Conservation (phyloP, 2,113 vertebrate species). For the Corythoichthys haematopterus region DNA sequence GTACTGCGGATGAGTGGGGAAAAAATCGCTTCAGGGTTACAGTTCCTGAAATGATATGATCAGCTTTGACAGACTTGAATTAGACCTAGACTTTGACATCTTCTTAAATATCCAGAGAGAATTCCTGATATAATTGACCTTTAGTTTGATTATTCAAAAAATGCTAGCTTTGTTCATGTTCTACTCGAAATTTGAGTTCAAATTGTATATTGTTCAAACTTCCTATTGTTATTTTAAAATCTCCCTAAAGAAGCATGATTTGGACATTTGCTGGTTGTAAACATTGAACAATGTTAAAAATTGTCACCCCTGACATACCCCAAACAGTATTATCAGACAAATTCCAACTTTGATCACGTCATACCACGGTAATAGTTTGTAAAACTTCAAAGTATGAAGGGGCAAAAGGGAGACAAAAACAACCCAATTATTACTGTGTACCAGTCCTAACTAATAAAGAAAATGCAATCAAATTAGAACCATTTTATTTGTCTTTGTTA, state of each 20-base stretch:
- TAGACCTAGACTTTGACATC: not conserved
- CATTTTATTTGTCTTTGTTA: too few species aligned
- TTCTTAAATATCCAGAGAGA: not conserved
- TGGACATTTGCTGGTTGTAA: not conserved
- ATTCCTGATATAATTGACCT: not conserved
- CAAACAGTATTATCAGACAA: too few species aligned
- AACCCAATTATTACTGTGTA: too few species aligned
- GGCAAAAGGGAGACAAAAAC: too few species aligned
- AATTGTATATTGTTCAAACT: not conserved
- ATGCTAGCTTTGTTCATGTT: not conserved
- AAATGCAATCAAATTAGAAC: too few species aligned
- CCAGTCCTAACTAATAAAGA: too few species aligned
- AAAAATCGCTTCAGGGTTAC: not conserved
- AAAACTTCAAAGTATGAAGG: too few species aligned
- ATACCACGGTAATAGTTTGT: too few species aligned
- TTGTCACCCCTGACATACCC: too few species aligned
- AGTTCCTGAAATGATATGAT: not conserved
- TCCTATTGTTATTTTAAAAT: not conserved
- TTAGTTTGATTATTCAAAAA: not conserved
- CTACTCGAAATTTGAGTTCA: not conserved
- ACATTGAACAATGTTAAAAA: too few species aligned
- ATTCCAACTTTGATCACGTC: too few species aligned
- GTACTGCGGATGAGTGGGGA: not conserved
- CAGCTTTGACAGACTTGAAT: not conserved
- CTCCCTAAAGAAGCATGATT: not conserved